A percentile compares a stretch with the other conserved stretches of the same genome.
These are phyloP conservation scores for Leptinotarsa tumamoca DNA, from an alignment of 2,888 invertebrate genomes.

Conservation along the genomic window DNA sequence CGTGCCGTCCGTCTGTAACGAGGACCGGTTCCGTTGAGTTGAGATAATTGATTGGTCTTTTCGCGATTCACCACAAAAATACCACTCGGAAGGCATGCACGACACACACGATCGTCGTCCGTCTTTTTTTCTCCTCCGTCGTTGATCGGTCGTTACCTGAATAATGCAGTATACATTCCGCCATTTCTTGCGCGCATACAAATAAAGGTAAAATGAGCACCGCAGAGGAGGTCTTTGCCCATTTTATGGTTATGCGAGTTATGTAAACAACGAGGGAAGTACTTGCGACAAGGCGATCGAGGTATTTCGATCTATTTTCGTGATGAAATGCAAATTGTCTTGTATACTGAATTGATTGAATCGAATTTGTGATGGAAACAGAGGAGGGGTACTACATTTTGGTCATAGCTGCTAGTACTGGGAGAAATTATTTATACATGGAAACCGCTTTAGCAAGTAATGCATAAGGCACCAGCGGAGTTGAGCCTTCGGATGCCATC, in stretches of 20 bases:
- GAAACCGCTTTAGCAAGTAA: no score
- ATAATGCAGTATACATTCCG: constrained; percentile 41
- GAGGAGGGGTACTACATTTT: no score
- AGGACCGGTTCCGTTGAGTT: constrained; percentile 48
- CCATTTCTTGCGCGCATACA: constrained; percentile 37
- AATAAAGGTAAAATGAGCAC: constrained; percentile 36
- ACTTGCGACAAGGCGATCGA: background rate
- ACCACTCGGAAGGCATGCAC: constrained; percentile 44
- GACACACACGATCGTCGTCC: constrained; percentile 42
- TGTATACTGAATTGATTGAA: no score
- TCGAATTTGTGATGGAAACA: no score
- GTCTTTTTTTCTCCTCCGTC: constrained; percentile 23
- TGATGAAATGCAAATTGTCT: constrained; percentile 9
- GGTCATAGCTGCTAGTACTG: no score
- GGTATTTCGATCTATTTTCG: constrained; percentile 4
- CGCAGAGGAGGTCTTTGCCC: constrained; percentile 40
- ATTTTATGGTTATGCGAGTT: constrained; percentile 30
- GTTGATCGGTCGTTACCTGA: constrained; percentile 36
- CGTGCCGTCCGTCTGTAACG: constrained; percentile 46
- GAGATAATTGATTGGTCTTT: constrained; percentile 49
- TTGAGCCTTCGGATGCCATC: no score
- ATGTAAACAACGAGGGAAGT: constrained; percentile 25
- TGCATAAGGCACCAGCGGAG: no score
- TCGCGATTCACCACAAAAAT: constrained; percentile 50
- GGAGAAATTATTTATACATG: no score